phyloP scores from a whole-genome alignment of 2,888 invertebrate genomes.

The Aethes cnicana region DNA sequence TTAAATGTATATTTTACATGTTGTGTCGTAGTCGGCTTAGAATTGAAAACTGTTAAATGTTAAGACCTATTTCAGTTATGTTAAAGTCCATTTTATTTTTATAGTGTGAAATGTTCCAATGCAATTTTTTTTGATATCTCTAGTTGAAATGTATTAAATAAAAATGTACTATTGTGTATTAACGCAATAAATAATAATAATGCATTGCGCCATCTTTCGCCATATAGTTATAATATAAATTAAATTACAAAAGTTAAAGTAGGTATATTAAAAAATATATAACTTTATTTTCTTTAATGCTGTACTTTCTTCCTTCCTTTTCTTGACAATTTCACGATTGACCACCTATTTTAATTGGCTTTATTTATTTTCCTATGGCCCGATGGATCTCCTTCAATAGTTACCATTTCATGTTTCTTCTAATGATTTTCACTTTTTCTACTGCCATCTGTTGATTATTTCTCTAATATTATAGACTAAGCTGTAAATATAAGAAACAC shows the following conservation, averaged over 20 bases:
- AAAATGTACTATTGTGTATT: conserved; percentile 40
- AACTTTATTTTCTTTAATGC: background rate
- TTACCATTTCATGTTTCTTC: no score
- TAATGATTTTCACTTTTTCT: no score
- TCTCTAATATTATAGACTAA: conserved; percentile 1
- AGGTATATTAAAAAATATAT: no score
- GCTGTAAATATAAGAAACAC: conserved; percentile 28
- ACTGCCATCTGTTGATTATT: background rate
- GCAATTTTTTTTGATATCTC: background rate
- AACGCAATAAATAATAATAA: conserved; percentile 43
- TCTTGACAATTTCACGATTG: no score
- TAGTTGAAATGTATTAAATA: conserved; percentile 21
- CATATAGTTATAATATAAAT: conserved; percentile 29
- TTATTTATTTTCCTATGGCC: no score
- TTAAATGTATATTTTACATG: conserved; percentile 62
- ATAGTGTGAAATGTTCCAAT: background rate
- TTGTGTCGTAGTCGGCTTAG: conserved; percentile 47
- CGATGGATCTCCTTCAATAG: no score
- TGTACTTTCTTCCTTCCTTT: background rate
- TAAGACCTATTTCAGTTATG: conserved; percentile 37
- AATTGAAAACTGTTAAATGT: conserved; percentile 34
- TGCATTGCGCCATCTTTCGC: conserved; percentile 29
- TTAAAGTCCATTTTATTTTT: background rate
- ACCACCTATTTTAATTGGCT: no score
- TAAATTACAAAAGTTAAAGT: no score